phyloP scores from a whole-genome alignment of 2,113 vertebrate genomes.

The Motacilla alba region DNA sequence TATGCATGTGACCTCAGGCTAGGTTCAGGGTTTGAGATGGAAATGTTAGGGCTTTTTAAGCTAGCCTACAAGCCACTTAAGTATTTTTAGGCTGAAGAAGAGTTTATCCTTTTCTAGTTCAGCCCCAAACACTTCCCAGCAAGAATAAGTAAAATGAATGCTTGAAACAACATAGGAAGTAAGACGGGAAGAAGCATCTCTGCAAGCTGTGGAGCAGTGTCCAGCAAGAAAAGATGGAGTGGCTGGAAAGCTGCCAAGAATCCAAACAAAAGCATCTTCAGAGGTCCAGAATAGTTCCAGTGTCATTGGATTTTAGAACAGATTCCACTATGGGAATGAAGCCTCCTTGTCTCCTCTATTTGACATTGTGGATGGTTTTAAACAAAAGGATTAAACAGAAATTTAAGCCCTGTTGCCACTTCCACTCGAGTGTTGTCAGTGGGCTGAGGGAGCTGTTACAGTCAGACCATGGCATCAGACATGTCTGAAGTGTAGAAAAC shows the following conservation, averaged over 20 bases:
- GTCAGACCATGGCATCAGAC: background rate
- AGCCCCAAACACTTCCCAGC: background rate
- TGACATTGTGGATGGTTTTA: background rate
- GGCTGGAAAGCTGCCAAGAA: background rate
- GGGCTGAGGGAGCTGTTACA: background rate
- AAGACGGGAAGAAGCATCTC: background rate
- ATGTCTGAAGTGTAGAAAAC: background rate
- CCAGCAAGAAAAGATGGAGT: constrained; percentile 35
- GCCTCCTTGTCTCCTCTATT: background rate
- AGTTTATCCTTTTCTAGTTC: background rate
- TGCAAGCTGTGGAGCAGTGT: constrained; percentile 24
- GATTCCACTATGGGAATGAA: background rate
- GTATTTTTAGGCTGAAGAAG: constrained; percentile 38
- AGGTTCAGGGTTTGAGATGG: constrained; percentile 43
- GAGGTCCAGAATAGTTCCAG: background rate
- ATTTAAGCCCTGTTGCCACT: background rate
- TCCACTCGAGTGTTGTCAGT: background rate
- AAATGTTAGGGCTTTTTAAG: constrained; percentile 31
- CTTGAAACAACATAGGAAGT: background rate
- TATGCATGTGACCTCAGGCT: constrained; percentile 18
- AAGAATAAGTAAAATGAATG: constrained; percentile 18
- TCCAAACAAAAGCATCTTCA: background rate
- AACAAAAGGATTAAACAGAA: background rate
- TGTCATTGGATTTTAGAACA: background rate
- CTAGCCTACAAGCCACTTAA: constrained; percentile 41